Conservation (phyloP, 1,140 invertebrate species). For the Drosophila leontia region DNA sequence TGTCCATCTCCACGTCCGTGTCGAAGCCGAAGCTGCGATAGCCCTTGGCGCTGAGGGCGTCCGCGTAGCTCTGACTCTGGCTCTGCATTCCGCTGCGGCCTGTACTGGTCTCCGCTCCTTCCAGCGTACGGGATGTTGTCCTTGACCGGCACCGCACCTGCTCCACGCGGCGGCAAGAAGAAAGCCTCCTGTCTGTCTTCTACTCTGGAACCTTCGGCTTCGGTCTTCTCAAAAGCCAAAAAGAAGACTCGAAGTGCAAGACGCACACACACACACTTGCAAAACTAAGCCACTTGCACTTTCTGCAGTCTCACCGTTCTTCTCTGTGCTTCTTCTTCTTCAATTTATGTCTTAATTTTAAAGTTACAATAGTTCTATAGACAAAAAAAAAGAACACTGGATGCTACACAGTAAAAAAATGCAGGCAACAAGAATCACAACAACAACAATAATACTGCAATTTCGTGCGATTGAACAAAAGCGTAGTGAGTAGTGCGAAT, state of each 20-base stretch:
- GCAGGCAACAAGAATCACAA: slow-evolving; percentile 32
- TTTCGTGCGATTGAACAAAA: slow-evolving; percentile 45
- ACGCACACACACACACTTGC: background rate
- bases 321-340: background rate
- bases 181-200: background rate
- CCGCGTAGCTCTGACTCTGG: slow-evolving; percentile 66
- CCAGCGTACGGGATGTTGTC: slow-evolving; percentile 2
- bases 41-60: slow-evolving; percentile 78
- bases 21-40: slow-evolving; percentile 83
- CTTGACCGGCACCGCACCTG: slow-evolving; percentile 7
- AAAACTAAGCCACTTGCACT: background rate
- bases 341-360: background rate
- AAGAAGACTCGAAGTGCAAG: background rate
- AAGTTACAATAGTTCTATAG: background rate
- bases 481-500: slow-evolving; percentile 27
- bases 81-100: slow-evolving; percentile 60
- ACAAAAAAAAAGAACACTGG: slow-evolving; percentile 6
- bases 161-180: slow-evolving; percentile 1
- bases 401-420: slow-evolving; percentile 34
- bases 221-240: slow-evolving; percentile 3
- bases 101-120: background rate
- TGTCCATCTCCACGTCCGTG: slow-evolving; percentile 83
- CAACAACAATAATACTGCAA: slow-evolving; percentile 67
- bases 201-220: slow-evolving; percentile 22
- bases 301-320: background rate